Evolutionary conservation across 2,797 vertebrate species (phyloP), one percentile per base, ranked within the genome.

Genomic region (Orientallactaga sibirica): DNA sequence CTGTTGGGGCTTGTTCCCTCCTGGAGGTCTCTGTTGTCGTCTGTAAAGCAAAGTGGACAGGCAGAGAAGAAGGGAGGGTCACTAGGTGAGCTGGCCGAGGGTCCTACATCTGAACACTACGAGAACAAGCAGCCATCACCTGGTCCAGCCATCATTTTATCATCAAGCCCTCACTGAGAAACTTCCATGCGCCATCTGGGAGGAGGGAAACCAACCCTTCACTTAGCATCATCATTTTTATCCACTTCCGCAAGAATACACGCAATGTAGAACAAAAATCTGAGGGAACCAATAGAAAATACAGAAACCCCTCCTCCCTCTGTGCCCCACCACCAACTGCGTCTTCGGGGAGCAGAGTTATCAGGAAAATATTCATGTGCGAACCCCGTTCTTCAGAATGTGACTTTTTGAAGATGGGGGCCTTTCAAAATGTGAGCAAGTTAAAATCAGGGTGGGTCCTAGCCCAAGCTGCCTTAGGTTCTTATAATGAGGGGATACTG

Each of bases 11-110:
- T 98, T 98, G 88, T 98, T 99, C 62, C 98, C 98, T 22, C 98
- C 98, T 7, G 99, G 98, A 14, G 98, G 99, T 93, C 98, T 97
- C 95, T 99, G 98, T 97, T 99, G 99, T 98, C 98, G 98, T 98
- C 99, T 99, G 97, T 66, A 98, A 98, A 96, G 71, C 5, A 48
- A 82, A 86, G 74, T 7, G 11, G 43, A 79, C 18, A 88, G 91
- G 77, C 1, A 41, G 61, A 88, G 19, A 73, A 14, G 12, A 22
- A 58, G 55, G 61, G 70, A 48, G 8, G 77, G 77, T 87, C 37
- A 80, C n/a, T 0, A 4, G 61, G 70, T 15, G 25, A 22, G 64
- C 48, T 1, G 1, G 0, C 2, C 19, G 33, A 85, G n/a, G 81
- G 29, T 66, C 58, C 78, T 24, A 1, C 0, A 1, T 5, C 73